Evolutionary conservation across 2,113 vertebrate species (phyloP).

Genomic region (Pseudois nayaur): DNA sequence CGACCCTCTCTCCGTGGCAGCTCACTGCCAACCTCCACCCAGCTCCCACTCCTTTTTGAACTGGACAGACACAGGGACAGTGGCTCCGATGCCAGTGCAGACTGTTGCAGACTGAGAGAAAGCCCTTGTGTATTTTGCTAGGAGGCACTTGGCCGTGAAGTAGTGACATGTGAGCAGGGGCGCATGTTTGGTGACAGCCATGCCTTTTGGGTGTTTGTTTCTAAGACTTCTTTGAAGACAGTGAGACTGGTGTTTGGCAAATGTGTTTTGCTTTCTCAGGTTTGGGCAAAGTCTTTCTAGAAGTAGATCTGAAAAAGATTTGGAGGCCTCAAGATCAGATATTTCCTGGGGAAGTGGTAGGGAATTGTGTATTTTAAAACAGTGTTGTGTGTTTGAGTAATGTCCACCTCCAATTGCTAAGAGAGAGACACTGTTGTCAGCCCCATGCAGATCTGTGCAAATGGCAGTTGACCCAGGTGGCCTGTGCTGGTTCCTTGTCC

Average conservation of each 20-base stretch:
- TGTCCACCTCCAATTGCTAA: neutral
- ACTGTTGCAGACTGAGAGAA: neutral
- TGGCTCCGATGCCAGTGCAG: neutral
- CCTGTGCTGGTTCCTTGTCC: neutral
- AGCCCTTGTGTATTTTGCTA: neutral
- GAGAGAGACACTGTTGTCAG: neutral
- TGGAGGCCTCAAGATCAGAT: neutral
- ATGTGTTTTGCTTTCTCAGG: neutral
- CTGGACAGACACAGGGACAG: neutral
- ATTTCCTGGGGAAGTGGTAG: neutral
- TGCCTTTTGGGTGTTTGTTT: neutral
- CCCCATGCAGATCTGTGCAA: neutral
- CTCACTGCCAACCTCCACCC: neutral
- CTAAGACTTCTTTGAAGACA: neutral
- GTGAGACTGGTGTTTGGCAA: neutral
- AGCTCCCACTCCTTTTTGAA: neutral
- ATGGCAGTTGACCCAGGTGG: neutral
- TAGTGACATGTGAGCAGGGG: neutral
- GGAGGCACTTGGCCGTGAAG: conserved; percentile 4
- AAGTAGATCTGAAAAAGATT: neutral
- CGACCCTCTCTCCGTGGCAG: neutral
- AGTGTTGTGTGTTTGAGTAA: neutral
- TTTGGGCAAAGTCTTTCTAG: neutral
- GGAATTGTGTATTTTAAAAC: neutral
- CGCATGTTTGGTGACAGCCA: neutral